Base-by-base conservation (phyloP, 2,797 vertebrate species). In the Hippoglossus hippoglossus region DNA sequence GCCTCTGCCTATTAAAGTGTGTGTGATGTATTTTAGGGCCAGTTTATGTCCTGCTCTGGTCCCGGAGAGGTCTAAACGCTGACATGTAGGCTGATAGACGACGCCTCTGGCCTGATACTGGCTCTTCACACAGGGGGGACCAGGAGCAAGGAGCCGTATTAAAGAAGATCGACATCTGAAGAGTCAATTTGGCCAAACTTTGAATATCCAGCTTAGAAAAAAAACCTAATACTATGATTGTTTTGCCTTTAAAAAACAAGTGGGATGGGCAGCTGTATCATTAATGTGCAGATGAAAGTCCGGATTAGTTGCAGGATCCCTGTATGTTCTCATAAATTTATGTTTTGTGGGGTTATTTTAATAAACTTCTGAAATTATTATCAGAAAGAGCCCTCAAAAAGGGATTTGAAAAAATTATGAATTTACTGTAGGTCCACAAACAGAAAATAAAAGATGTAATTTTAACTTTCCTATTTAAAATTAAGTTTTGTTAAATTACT, bases 41-140 rank as follows among this genome's bases (percentile, higher is more conserved):
- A 85, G 84, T 95, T 90, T 94, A 91, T 90, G 87, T 93, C 88
- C 92, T 87, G 89, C 93, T 87, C 73, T 88, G 91, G 89, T 91
- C 89, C 92, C 90, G 73, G 75, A 93, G 82, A 90, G 89, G 87
- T 77, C 89, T 92, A 89, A 85, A 87, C 89, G 80, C 86, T 92
- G 91, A 94, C 91, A 86, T 63, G 86, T 92, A 89, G 86, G 74
- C 89, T 93, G 92, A 95, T 93, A 83, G 85, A 91, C 92, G 92
- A 89, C 77, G 79, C 82, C 71, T 76, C 58, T 91, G 89, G 93
- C 92, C 93, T 84, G 87, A 93, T 91, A 87, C 81, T 39, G 47
- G 47, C 73, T 84, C 36, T 46, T 44, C 36, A 59, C 31, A 78
- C 24, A 58, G 62, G 67, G 13, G 15, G 6, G 46, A 61, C 5